Evolutionary conservation across 2,888 invertebrate genomes (phyloP).

Genomic region (Phalera bucephala): DNA sequence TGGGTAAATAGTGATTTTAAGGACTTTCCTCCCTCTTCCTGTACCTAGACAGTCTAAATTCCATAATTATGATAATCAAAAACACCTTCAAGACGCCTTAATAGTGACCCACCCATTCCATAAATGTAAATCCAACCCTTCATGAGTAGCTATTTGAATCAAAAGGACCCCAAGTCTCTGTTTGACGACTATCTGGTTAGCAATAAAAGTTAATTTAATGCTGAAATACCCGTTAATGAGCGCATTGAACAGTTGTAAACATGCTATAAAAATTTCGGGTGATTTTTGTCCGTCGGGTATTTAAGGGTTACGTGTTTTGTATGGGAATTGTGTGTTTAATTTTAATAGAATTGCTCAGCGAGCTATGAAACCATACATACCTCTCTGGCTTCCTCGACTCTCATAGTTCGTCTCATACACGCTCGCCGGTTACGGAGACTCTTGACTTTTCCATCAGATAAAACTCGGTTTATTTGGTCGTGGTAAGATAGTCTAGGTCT

Average conservation of each 20-base stretch:
- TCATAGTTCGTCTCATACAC: too few relatives aligned
- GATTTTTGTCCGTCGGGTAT: conserved; percentile 8
- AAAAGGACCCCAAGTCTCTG: conserved; percentile 38
- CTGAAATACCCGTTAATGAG: conserved; percentile 45
- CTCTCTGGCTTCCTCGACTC: too few relatives aligned
- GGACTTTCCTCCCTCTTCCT: too few relatives aligned
- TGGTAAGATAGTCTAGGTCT: too few relatives aligned
- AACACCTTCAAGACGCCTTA: conserved; percentile 50
- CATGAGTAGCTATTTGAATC: conserved; percentile 18
- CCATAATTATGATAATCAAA: too few relatives aligned
- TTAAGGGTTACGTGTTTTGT: neutral
- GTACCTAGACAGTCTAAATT: too few relatives aligned
- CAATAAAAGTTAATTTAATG: conserved; percentile 52
- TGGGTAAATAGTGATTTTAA: too few relatives aligned
- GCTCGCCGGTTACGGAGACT: too few relatives aligned
- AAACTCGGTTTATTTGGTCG: too few relatives aligned
- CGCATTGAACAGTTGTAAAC: conserved; percentile 27
- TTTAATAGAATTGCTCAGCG: too few relatives aligned
- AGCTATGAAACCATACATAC: too few relatives aligned
- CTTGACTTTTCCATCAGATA: too few relatives aligned
- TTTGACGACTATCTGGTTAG: conserved; percentile 43
- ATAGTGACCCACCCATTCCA: conserved; percentile 29
- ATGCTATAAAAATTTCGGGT: conserved; percentile 18
- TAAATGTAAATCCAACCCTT: conserved; percentile 51
- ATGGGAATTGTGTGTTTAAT: neutral